phyloP scores from a whole-genome alignment of 2,797 vertebrate genomes.

The Allobates femoralis region DNA sequence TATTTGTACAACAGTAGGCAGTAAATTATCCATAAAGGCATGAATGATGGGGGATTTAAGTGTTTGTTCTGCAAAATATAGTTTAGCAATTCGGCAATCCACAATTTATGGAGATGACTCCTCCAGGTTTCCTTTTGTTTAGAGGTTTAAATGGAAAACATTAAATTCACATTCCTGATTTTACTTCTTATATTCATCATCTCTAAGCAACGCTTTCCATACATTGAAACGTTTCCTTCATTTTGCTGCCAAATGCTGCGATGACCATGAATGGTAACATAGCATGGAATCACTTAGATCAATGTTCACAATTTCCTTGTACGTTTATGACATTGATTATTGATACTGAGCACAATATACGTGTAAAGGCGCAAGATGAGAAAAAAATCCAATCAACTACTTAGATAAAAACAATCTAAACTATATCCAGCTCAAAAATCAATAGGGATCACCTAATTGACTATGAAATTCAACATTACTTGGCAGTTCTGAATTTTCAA shows the following conservation, averaged over 20 bases:
- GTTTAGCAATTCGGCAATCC: background rate
- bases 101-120: background rate
- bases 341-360: background rate
- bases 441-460: too few species aligned
- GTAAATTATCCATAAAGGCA: background rate
- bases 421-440: too few species aligned
- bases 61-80: background rate
- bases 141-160: too few species aligned
- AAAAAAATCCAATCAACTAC: too few species aligned
- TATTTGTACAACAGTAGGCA: slow-evolving; percentile 6
- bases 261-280: background rate
- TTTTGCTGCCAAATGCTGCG: background rate
- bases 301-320: background rate
- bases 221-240: background rate
- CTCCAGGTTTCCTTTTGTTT: background rate
- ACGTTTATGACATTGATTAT: background rate
- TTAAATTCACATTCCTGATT: background rate
- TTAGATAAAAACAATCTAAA: too few species aligned
- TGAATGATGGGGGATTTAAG: background rate
- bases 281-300: background rate
- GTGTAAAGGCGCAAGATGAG: background rate
- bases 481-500: too few species aligned
- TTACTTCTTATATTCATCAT: background rate
- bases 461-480: too few species aligned
- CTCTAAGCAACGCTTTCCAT: background rate